Evolutionary conservation across 2,113 vertebrate genomes (phyloP).

Genomic region (Saguinus midas): DNA sequence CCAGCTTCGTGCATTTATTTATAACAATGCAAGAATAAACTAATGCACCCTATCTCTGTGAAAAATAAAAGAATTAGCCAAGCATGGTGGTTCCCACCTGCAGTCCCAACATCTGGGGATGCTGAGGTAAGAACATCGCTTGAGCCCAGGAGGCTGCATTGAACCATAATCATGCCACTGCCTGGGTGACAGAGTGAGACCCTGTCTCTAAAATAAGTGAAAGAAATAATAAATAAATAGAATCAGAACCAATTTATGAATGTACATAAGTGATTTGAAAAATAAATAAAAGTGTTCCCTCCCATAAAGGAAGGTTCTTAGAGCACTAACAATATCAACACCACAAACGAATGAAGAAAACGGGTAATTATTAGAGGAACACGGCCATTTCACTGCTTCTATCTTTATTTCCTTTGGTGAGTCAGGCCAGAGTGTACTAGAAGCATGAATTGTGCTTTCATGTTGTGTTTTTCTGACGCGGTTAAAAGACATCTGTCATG

Average conservation of each 20-base stretch:
- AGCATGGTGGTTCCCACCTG: too few relatives aligned
- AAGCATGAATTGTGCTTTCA: neutral
- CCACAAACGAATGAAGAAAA: neutral
- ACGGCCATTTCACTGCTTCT: neutral
- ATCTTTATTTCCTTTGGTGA: neutral
- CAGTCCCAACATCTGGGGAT: too few relatives aligned
- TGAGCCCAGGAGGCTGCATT: too few relatives aligned
- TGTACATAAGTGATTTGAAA: neutral
- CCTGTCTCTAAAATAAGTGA: too few relatives aligned
- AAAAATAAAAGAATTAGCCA: too few relatives aligned
- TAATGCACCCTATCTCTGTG: too few relatives aligned
- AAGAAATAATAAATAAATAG: neutral
- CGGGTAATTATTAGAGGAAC: neutral
- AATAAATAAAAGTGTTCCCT: neutral
- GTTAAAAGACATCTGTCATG: slow-evolving; percentile 43
- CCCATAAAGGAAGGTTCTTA: neutral
- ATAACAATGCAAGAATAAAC: too few relatives aligned
- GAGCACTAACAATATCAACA: neutral
- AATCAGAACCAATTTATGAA: neutral
- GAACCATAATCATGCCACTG: too few relatives aligned
- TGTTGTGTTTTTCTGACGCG: slow-evolving; percentile 27
- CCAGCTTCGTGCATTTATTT: too few relatives aligned
- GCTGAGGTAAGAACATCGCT: too few relatives aligned
- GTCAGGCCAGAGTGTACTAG: neutral
- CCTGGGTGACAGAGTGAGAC: too few relatives aligned